Conservation (phyloP, 1,140 invertebrate genomes). For the Daktulosphaira vitifoliae region DNA sequence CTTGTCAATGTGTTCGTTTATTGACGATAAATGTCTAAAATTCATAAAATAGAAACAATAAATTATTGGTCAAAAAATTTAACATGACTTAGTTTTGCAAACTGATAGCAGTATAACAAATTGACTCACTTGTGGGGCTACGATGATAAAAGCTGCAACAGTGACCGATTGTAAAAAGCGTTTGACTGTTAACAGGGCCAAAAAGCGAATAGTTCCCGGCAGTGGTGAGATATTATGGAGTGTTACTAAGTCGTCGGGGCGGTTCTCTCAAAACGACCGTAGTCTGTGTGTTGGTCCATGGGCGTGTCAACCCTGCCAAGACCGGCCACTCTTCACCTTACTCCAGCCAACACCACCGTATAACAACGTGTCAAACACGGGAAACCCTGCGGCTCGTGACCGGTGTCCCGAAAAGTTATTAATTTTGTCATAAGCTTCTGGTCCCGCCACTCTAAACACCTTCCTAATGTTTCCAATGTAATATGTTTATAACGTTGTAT, state of each 20-base stretch:
- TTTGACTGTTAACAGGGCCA: conserved; percentile 26
- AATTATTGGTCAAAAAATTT: no score
- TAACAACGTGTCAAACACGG: conserved; percentile 32
- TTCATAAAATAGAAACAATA: no score
- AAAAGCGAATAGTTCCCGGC: conserved; percentile 22
- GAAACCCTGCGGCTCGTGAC: conserved; percentile 21
- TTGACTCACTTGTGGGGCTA: background rate
- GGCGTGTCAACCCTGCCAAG: conserved; percentile 8
- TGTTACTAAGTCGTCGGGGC: conserved; percentile 27
- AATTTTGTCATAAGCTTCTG: conserved; percentile 22
- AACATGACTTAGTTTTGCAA: no score
- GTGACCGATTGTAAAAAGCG: background rate
- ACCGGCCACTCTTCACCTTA: background rate
- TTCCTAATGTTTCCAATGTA: no score
- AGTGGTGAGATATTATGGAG: background rate
- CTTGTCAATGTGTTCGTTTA: no score
- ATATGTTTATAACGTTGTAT: no score
- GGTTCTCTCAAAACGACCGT: conserved; percentile 3
- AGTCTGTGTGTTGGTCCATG: conserved; percentile 22
- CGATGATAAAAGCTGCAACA: background rate
- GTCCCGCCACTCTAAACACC: background rate
- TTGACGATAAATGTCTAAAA: no score
- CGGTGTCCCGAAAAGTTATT: conserved; percentile 31
- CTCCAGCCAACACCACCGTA: background rate
- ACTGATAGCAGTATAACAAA: no score